Evolutionary conservation across 2,888 invertebrate genomes (phyloP).

Genomic region (Drosophila buzzatii): DNA sequence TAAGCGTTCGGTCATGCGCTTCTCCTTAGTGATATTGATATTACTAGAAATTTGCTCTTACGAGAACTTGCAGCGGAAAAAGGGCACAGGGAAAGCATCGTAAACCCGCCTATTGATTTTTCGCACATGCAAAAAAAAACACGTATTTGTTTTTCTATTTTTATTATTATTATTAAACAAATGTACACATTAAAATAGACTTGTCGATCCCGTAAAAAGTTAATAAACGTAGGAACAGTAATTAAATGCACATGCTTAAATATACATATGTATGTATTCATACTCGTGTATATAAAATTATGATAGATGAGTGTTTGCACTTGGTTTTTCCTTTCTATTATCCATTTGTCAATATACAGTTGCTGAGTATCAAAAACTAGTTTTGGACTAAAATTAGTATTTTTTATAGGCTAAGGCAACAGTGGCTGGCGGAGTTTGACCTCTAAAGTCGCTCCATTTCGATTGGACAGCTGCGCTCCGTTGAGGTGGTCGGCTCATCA

Average conservation of each 20-base stretch:
- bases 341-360: constrained; percentile 37
- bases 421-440: constrained; percentile 12
- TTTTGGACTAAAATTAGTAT: constrained; percentile 12
- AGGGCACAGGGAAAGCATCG: neutral
- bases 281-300: neutral
- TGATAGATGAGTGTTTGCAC: constrained; percentile 8
- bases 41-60: constrained; percentile 43
- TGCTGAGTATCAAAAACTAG: constrained; percentile 53
- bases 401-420: constrained; percentile 22
- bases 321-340: constrained; percentile 2
- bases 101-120: constrained; percentile 57
- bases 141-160: neutral
- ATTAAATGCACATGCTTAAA: constrained; percentile 68
- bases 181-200: constrained; percentile 39
- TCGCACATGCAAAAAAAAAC: constrained; percentile 11
- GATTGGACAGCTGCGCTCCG: constrained; percentile 58
- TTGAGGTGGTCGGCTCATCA: constrained; percentile 34
- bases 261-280: constrained; percentile 10
- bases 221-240: constrained; percentile 46
- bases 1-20: neutral
- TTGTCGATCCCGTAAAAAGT: constrained; percentile 22
- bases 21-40: constrained; percentile 56
- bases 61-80: neutral
- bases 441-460: constrained; percentile 74
- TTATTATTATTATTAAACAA: constrained; percentile 34